Conservation (phyloP, 2,888 invertebrate genomes). For the Epistrophe grossulariae region DNA sequence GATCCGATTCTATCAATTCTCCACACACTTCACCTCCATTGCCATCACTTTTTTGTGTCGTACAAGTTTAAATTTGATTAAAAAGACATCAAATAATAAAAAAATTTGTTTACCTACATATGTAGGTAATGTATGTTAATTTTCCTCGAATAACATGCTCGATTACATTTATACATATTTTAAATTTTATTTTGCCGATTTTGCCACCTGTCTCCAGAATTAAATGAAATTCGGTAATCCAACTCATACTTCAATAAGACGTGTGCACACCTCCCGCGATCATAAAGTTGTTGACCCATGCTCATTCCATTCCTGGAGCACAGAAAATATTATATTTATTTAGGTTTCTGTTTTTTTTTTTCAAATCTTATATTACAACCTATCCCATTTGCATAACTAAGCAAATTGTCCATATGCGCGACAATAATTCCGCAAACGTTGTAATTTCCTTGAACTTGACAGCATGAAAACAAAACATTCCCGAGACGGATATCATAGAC, state of each 20-base stretch:
- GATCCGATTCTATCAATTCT: no score
- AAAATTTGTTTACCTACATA: no score
- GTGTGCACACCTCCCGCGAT: conserved; percentile 49
- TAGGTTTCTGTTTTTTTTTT: conserved; percentile 56
- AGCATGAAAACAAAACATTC: conserved; percentile 63
- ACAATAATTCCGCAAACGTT: conserved; percentile 47
- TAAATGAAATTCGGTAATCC: not conserved
- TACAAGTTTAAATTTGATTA: no score
- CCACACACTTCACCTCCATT: no score
- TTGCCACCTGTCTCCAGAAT: not conserved
- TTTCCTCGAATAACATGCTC: not conserved
- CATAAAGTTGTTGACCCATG: conserved; percentile 62
- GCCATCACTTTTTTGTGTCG: no score
- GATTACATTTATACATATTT: conserved; percentile 2
- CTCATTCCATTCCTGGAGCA: conserved; percentile 53
- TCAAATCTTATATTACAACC: conserved; percentile 52
- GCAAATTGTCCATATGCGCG: conserved; percentile 62
- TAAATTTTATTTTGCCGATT: conserved; percentile 6
- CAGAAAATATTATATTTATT: conserved; percentile 30
- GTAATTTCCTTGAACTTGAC: conserved; percentile 74
- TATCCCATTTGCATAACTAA: conserved; percentile 24
- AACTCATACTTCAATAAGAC: not conserved
- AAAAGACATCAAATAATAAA: no score
- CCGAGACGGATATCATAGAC: conserved; percentile 43
- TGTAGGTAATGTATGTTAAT: no score